Evolutionary conservation across 2,888 invertebrate species (phyloP).

Genomic region (Diachrysia chrysitis): DNA sequence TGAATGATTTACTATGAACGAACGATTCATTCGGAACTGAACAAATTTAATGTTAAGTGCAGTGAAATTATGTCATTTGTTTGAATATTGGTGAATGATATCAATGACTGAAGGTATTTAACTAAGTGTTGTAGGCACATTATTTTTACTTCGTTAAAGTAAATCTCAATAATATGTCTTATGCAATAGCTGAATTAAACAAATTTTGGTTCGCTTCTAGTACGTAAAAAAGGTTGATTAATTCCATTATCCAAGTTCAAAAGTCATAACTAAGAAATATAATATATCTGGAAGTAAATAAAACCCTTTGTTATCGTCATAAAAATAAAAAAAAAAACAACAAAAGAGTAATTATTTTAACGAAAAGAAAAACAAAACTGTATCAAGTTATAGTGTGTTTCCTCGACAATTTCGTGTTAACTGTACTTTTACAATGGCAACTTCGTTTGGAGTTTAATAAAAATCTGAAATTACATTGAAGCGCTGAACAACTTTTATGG

Average conservation of each 20-base stretch:
- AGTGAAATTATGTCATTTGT: no score
- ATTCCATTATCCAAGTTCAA: neutral
- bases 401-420: conserved; percentile 28
- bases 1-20: neutral
- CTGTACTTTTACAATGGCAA: conserved; percentile 23
- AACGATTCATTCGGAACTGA: neutral
- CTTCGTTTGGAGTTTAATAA: conserved; percentile 36
- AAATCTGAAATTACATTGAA: conserved; percentile 29
- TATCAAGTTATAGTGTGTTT: conserved; percentile 19
- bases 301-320: neutral
- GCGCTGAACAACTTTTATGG: conserved; percentile 22
- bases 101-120: no score
- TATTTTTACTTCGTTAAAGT: no score
- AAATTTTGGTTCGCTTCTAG: no score
- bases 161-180: no score
- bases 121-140: no score
- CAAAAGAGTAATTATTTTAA: conserved; percentile 3
- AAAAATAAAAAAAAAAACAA: neutral
- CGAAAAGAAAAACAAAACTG: conserved; percentile 14
- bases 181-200: no score
- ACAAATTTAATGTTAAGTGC: neutral
- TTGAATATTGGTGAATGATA: no score
- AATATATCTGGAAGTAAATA: neutral
- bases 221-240: no score
- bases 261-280: neutral